Conservation (phyloP, 1,140 invertebrate species). For the Cyphomyrmex costatus region DNA sequence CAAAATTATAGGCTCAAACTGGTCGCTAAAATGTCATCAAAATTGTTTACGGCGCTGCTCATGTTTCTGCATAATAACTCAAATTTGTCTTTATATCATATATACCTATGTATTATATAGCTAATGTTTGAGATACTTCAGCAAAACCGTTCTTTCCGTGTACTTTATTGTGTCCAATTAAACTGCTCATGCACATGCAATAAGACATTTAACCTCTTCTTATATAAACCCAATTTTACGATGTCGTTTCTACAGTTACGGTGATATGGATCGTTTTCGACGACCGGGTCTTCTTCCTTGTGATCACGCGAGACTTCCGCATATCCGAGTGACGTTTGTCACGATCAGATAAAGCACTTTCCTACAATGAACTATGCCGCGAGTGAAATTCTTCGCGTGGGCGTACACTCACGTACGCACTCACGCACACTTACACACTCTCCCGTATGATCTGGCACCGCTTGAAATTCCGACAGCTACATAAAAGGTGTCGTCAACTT, state of each 20-base stretch:
- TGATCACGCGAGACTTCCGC: slow-evolving; percentile 23
- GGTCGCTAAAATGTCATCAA: no score
- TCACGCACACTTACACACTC: neutral
- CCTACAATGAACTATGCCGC: slow-evolving; percentile 18
- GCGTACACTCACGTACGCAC: neutral
- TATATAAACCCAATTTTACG: slow-evolving; percentile 21
- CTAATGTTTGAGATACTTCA: no score
- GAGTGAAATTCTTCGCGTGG: slow-evolving; percentile 61
- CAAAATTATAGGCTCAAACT: no score
- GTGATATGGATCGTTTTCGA: neutral
- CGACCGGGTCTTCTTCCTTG: neutral
- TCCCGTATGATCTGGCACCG: neutral
- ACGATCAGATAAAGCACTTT: slow-evolving; percentile 63
- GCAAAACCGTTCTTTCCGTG: no score
- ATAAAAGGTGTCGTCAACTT: slow-evolving; percentile 74
- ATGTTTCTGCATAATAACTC: no score
- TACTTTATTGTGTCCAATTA: neutral
- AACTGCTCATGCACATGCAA: neutral
- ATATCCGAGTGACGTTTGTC: neutral
- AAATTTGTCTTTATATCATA: no score
- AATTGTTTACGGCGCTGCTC: no score
- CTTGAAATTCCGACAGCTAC: slow-evolving; percentile 68
- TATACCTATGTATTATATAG: no score
- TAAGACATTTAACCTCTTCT: neutral
- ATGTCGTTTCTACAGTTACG: neutral